Conservation (phyloP, 1,140 invertebrate species). For the Drosophila sproati region DNA sequence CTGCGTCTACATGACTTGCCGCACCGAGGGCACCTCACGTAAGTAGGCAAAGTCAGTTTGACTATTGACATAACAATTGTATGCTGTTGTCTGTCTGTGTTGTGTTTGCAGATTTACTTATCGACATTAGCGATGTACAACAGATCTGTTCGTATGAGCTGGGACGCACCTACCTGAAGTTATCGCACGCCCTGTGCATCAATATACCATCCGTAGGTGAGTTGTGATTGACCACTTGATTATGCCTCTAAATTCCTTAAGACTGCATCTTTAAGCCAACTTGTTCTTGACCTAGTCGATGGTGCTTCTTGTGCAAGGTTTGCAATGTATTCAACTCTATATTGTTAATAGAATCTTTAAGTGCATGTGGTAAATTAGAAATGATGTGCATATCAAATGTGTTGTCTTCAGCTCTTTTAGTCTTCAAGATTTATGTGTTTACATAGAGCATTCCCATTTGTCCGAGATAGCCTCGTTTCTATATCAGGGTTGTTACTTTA, state of each 20-base stretch:
- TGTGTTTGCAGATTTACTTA: conserved; percentile 91
- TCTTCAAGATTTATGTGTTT: no score
- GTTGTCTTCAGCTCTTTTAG: no score
- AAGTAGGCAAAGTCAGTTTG: conserved; percentile 85
- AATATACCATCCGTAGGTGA: conserved; percentile 96
- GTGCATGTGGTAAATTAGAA: no score
- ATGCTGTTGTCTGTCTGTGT: not conserved
- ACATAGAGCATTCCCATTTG: no score
- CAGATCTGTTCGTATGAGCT: conserved; percentile 98
- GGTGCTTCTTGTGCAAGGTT: no score
- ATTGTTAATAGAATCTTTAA: no score
- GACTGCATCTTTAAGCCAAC: not conserved
- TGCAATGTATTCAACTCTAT: no score
- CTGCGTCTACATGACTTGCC: conserved; percentile 98
- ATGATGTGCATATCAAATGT: no score
- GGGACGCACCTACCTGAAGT: conserved; percentile 95
- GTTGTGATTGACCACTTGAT: conserved; percentile 61
- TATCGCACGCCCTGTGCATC: conserved; percentile 95
- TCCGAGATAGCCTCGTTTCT: no score
- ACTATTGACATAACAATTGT: not conserved
- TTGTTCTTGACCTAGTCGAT: no score
- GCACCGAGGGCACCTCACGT: conserved; percentile 97
- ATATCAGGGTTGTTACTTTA: no score
- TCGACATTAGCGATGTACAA: conserved; percentile 98
- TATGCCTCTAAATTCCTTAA: not conserved